A percentile compares a stretch with the other conserved stretches of the same genome.
phyloP scores from a whole-genome alignment of 2,888 invertebrate species.

The Tetropium fuscum region DNA sequence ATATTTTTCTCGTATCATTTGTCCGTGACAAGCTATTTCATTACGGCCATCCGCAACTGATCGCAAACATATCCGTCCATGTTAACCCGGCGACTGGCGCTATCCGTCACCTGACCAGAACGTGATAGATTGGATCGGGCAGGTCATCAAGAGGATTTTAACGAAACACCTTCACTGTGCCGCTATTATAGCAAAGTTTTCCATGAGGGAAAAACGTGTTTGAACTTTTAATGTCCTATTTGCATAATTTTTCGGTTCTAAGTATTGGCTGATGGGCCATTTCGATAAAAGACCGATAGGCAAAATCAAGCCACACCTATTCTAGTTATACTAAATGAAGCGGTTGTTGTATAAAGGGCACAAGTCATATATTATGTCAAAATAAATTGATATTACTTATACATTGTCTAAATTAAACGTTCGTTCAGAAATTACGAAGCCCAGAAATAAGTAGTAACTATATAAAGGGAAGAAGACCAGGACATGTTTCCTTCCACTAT shows the following conservation, averaged over 20 bases:
- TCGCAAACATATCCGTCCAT: conserved; percentile 15
- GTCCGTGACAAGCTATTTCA: not conserved
- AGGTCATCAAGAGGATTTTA: conserved; percentile 7
- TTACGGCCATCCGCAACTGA: not conserved
- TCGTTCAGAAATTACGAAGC: no score
- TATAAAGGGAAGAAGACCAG: no score
- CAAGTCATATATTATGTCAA: no score
- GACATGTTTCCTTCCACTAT: no score
- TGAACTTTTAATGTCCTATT: conserved; percentile 9
- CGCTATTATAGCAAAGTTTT: conserved; percentile 4
- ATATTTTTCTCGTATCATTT: not conserved
- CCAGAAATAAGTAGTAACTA: no score
- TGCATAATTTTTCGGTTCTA: conserved; percentile 17
- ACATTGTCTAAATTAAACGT: no score
- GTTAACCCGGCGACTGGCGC: conserved; percentile 9
- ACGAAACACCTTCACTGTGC: conserved; percentile 8
- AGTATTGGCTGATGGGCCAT: conserved; percentile 1
- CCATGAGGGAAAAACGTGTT: conserved; percentile 18
- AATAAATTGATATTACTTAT: no score
- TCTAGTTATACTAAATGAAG: no score
- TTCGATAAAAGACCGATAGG: not conserved
- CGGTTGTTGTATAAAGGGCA: no score
- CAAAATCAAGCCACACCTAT: not conserved
- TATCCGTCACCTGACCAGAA: conserved; percentile 14
- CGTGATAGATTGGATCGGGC: conserved; percentile 16